Conservation (phyloP, 2,113 vertebrate species). For the Scartelaos histophorus region DNA sequence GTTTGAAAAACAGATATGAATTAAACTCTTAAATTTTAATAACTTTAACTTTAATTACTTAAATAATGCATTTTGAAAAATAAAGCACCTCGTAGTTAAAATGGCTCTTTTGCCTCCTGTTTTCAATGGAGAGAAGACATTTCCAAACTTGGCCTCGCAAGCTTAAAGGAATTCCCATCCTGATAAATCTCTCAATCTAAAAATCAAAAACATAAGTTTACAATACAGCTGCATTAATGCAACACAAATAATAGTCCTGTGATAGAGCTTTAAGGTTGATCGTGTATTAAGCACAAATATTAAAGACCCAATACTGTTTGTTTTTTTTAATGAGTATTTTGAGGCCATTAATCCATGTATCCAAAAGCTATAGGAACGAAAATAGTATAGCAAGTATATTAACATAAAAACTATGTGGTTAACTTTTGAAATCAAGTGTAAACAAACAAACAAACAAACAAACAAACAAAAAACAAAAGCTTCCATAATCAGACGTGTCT, state of each 20-base stretch:
- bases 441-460: too few relatives aligned
- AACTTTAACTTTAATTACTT: too few relatives aligned
- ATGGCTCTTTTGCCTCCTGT: constrained; percentile 42
- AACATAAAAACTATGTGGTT: too few relatives aligned
- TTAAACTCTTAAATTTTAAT: too few relatives aligned
- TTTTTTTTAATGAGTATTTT: too few relatives aligned
- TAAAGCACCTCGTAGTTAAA: constrained; percentile 74
- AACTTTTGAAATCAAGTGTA: too few relatives aligned
- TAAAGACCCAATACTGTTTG: neutral
- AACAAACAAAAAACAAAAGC: too few relatives aligned
- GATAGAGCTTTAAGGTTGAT: neutral
- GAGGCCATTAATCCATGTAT: too few relatives aligned
- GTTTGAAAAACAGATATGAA: neutral
- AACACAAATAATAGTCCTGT: neutral
- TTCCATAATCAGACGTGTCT: too few relatives aligned
- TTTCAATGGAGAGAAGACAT: constrained; percentile 65
- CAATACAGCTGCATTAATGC: neutral
- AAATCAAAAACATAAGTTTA: constrained; percentile 1
- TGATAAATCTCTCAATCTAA: constrained; percentile 75
- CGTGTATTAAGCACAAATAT: neutral
- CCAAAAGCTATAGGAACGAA: too few relatives aligned
- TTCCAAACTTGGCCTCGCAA: constrained; percentile 72
- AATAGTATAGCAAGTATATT: too few relatives aligned
- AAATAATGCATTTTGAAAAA: neutral
- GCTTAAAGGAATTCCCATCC: constrained; percentile 71